phyloP scores from a whole-genome alignment of 2,797 vertebrate species.

The Platalea minor region DNA sequence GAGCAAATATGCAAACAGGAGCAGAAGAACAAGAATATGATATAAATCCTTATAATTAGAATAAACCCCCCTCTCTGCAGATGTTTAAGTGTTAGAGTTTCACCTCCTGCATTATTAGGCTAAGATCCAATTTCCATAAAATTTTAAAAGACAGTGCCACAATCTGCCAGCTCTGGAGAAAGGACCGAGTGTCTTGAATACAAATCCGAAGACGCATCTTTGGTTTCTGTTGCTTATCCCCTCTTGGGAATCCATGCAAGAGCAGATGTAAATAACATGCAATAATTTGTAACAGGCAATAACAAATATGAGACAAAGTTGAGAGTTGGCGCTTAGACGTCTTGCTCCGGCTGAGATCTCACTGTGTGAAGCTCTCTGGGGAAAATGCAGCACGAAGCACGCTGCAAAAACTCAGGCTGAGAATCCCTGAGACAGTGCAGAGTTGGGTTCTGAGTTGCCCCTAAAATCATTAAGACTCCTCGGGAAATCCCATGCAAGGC shows the following conservation, averaged over 20 bases:
- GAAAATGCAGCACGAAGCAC: background rate
- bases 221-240: background rate
- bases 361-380: background rate
- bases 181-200: background rate
- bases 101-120: slow-evolving; percentile 24
- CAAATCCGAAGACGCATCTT: background rate
- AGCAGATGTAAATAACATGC: background rate
- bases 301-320: background rate
- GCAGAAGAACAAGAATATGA: background rate
- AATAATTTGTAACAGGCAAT: background rate
- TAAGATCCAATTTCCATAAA: slow-evolving; percentile 23
- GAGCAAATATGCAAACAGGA: slow-evolving; percentile 19
- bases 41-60: slow-evolving; percentile 58
- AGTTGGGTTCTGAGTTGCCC: background rate
- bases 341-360: background rate
- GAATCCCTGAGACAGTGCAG: background rate
- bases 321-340: background rate
- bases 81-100: slow-evolving; percentile 36
- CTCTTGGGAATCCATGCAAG: background rate
- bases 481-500: background rate
- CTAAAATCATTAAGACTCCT: background rate
- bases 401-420: background rate
- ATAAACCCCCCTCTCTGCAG: slow-evolving; percentile 12
- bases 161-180: background rate
- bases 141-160: background rate